phyloP scores from a whole-genome alignment of 2,888 invertebrate species.

The Creontiades dilutus region DNA sequence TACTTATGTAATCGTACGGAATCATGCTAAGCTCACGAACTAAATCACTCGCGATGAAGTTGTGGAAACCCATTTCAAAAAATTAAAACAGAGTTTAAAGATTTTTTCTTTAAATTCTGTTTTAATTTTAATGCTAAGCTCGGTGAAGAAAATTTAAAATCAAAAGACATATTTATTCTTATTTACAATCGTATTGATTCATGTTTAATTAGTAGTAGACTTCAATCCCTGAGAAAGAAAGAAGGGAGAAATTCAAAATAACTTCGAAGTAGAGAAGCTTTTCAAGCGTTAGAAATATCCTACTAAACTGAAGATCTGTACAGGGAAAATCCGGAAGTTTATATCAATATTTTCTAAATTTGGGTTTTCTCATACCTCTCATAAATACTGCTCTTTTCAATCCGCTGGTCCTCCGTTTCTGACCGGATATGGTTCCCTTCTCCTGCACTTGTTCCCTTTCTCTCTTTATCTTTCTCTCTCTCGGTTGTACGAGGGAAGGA shows the following conservation, averaged over 20 bases:
- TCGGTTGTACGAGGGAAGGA: neutral
- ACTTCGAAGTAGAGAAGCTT: neutral
- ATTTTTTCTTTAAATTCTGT: too few relatives aligned
- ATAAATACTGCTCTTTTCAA: neutral
- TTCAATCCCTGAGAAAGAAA: neutral
- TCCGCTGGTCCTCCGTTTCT: neutral
- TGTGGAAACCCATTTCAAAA: too few relatives aligned
- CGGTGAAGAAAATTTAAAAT: too few relatives aligned
- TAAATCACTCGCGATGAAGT: too few relatives aligned
- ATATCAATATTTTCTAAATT: conserved; percentile 19
- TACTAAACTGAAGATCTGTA: too few relatives aligned
- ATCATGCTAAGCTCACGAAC: too few relatives aligned
- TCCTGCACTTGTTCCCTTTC: too few relatives aligned
- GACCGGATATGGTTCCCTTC: conserved; percentile 1
- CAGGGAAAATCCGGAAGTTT: neutral
- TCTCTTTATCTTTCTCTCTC: neutral
- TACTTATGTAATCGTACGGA: too few relatives aligned
- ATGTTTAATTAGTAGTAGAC: neutral
- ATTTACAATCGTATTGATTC: too few relatives aligned
- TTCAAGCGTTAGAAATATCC: neutral
- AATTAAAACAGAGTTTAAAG: too few relatives aligned
- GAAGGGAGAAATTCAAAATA: neutral
- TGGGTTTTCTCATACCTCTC: neutral
- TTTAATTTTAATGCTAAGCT: too few relatives aligned
- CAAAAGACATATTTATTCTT: too few relatives aligned